A percentile compares a stretch with the other conserved stretches of the same genome.
Conservation (phyloP, 2,113 vertebrate species). For the Clupea harengus region DNA sequence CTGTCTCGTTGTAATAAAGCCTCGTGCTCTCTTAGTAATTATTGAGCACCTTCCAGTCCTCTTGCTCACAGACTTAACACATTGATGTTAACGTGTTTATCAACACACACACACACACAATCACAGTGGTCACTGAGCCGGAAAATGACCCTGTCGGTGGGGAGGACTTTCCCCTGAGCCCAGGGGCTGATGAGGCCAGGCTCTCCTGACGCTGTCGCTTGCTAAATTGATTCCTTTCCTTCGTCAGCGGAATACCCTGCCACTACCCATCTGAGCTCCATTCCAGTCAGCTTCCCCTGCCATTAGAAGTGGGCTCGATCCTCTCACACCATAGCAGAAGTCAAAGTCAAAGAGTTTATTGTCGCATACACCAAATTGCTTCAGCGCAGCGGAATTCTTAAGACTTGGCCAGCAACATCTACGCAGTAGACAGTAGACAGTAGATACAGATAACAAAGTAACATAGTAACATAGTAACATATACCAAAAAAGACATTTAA, state of each 20-base stretch:
- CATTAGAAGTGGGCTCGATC: too few relatives aligned
- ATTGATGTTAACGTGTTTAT: neutral
- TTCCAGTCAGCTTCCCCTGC: neutral
- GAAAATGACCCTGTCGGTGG: constrained; percentile 50
- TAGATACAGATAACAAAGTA: too few relatives aligned
- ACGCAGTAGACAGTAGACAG: too few relatives aligned
- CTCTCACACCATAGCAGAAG: too few relatives aligned
- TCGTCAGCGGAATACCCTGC: neutral
- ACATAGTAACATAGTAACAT: too few relatives aligned
- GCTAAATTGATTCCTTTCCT: neutral
- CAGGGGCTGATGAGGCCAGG: neutral
- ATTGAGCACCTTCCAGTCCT: neutral
- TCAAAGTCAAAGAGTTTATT: too few relatives aligned
- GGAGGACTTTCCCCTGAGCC: neutral
- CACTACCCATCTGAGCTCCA: neutral
- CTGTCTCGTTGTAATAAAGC: neutral
- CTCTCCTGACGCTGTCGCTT: neutral
- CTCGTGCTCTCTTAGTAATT: neutral
- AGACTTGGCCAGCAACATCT: too few relatives aligned
- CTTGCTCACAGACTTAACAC: neutral
- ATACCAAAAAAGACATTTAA: too few relatives aligned
- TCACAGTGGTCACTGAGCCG: constrained; percentile 45
- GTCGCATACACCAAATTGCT: too few relatives aligned
- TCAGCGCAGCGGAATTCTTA: too few relatives aligned
- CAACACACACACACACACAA: neutral